phyloP scores from a whole-genome alignment of 2,888 invertebrate genomes.

The Pristionchus fissidentatus region DNA sequence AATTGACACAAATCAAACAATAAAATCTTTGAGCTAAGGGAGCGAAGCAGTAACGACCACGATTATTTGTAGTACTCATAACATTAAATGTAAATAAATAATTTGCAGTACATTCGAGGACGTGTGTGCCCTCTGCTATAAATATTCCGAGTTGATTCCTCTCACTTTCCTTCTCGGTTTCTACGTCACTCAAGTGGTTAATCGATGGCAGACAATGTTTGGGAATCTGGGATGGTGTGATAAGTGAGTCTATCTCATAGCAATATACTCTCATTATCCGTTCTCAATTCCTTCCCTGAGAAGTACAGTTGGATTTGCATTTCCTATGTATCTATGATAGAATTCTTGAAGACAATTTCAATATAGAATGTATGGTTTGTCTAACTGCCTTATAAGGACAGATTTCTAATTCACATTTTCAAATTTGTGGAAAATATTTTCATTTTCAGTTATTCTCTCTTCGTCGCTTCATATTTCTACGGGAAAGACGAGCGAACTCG shows the following conservation, averaged over 20 bases:
- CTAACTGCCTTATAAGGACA: no score
- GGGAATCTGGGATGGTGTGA: conserved; percentile 48
- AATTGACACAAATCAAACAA: no score
- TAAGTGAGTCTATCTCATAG: conserved; percentile 27
- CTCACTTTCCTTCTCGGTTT: conserved; percentile 48
- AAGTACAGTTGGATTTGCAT: neutral
- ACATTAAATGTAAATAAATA: neutral
- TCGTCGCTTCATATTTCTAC: conserved; percentile 28
- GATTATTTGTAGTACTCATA: neutral
- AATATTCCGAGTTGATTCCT: conserved; percentile 44
- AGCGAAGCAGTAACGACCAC: no score
- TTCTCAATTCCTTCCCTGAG: no score
- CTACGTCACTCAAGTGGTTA: conserved; percentile 47
- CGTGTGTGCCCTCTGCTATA: conserved; percentile 44
- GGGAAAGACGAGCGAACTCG: conserved; percentile 44
- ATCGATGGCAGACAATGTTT: conserved; percentile 44
- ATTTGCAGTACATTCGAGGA: conserved; percentile 45
- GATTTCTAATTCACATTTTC: no score
- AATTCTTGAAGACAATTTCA: neutral
- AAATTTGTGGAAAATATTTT: no score
- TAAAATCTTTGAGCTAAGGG: no score
- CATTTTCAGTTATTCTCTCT: conserved; percentile 36
- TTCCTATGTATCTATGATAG: neutral
- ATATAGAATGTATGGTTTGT: no score
- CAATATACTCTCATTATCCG: neutral